Conservation (phyloP, 2,113 vertebrate genomes). For the Oostethus manadensis region DNA sequence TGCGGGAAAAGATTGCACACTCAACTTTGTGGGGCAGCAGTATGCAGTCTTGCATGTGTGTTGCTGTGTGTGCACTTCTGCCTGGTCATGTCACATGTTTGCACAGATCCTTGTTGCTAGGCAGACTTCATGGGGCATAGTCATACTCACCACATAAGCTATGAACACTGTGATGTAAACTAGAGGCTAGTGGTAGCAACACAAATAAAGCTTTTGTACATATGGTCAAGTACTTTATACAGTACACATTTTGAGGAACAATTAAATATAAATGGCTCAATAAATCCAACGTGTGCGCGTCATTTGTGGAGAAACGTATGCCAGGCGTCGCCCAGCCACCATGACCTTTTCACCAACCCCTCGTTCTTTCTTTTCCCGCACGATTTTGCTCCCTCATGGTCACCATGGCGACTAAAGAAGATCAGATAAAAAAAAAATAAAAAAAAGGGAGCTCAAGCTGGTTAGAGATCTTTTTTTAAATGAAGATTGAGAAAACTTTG, state of each 20-base stretch:
- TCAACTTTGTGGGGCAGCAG: too few relatives aligned
- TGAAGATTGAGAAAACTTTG: conserved; percentile 52
- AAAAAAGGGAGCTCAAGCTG: conserved; percentile 24
- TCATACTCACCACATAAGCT: too few relatives aligned
- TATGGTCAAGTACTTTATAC: too few relatives aligned
- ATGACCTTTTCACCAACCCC: conserved; percentile 5
- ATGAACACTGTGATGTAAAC: neutral
- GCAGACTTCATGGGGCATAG: too few relatives aligned
- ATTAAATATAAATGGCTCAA: neutral
- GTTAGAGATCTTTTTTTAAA: conserved; percentile 31
- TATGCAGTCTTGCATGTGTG: too few relatives aligned
- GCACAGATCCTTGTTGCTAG: too few relatives aligned
- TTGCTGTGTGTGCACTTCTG: too few relatives aligned
- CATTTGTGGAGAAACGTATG: conserved; percentile 3
- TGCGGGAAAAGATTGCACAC: too few relatives aligned
- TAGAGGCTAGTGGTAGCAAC: neutral
- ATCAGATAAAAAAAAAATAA: conserved; percentile 12
- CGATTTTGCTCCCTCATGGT: conserved; percentile 19
- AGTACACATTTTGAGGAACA: neutral
- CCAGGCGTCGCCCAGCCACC: neutral
- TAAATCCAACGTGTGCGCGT: neutral
- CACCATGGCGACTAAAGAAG: conserved; percentile 42
- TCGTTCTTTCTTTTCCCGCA: neutral
- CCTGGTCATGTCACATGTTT: too few relatives aligned
- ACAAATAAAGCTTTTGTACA: too few relatives aligned